A percentile compares a stretch with the other conserved stretches of the same genome.
phyloP scores from a whole-genome alignment of 1,140 invertebrate genomes.

The Goniozus legneri region DNA sequence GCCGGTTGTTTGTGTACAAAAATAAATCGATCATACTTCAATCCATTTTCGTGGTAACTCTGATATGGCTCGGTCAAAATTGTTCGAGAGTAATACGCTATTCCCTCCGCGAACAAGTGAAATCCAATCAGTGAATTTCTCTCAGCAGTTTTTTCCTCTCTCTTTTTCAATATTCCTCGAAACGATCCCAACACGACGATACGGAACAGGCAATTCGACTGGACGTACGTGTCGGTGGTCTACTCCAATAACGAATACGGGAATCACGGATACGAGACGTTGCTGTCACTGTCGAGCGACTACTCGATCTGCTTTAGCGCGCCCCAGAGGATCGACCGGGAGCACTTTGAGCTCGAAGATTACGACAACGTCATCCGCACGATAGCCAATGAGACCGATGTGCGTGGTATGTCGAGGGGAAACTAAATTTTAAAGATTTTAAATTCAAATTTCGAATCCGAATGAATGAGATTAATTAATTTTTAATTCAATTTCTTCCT shows the following conservation, averaged over 20 bases:
- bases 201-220: slow-evolving; percentile 51
- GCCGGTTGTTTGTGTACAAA: too few relatives aligned
- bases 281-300: slow-evolving; percentile 46
- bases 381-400: slow-evolving; percentile 38
- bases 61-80: too few relatives aligned
- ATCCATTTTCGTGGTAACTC: too few relatives aligned
- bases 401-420: slow-evolving; percentile 28
- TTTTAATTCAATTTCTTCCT: too few relatives aligned
- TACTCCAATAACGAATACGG: slow-evolving; percentile 61
- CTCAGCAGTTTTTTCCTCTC: too few relatives aligned
- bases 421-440: neutral
- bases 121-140: too few relatives aligned
- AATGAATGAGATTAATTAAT: neutral
- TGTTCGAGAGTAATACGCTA: too few relatives aligned
- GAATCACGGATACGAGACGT: slow-evolving; percentile 55
- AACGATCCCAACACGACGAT: too few relatives aligned
- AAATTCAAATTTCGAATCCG: neutral
- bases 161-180: too few relatives aligned
- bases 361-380: slow-evolving; percentile 53
- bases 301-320: slow-evolving; percentile 58
- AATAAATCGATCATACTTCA: too few relatives aligned
- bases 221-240: slow-evolving; percentile 60
- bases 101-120: too few relatives aligned
- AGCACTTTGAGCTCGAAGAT: slow-evolving; percentile 44
- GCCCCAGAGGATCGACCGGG: slow-evolving; percentile 45